phyloP scores from a whole-genome alignment of 2,797 vertebrate species.

The Podarcis lilfordi region DNA sequence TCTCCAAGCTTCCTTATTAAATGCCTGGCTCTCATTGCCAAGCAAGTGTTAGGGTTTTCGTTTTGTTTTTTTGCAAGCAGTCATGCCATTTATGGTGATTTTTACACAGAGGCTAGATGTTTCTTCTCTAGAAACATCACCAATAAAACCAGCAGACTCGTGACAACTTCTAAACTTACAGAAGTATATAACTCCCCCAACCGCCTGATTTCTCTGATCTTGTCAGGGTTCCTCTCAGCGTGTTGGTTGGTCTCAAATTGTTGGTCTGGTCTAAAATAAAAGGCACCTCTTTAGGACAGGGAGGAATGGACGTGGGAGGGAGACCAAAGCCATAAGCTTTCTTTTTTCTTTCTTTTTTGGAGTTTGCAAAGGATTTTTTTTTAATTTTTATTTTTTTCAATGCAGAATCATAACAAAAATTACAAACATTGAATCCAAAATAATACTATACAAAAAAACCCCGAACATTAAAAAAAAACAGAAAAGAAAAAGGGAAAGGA shows the following conservation, averaged over 20 bases:
- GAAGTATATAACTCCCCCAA: no score
- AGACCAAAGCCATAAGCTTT: neutral
- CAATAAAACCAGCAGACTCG: neutral
- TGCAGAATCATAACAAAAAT: no score
- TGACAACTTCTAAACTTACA: neutral
- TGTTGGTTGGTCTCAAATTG: neutral
- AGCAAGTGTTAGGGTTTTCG: neutral
- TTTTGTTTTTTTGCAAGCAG: neutral
- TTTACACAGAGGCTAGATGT: neutral
- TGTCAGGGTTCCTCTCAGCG: neutral
- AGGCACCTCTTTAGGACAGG: neutral
- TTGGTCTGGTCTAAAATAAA: neutral
- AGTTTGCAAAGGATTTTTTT: no score
- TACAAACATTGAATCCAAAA: no score
- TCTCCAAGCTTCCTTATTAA: neutral
- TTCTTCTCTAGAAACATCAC: neutral
- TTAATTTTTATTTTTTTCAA: no score
- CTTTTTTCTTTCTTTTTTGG: no score
- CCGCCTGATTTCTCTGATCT: neutral
- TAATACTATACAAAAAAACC: no score
- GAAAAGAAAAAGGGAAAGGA: no score
- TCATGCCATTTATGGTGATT: conserved; percentile 11
- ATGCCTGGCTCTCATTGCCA: conserved; percentile 1
- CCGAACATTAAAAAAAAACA: no score
- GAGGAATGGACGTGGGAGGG: neutral